phyloP scores from a whole-genome alignment of 2,797 vertebrate species.

The Linurgus olivaceus region DNA sequence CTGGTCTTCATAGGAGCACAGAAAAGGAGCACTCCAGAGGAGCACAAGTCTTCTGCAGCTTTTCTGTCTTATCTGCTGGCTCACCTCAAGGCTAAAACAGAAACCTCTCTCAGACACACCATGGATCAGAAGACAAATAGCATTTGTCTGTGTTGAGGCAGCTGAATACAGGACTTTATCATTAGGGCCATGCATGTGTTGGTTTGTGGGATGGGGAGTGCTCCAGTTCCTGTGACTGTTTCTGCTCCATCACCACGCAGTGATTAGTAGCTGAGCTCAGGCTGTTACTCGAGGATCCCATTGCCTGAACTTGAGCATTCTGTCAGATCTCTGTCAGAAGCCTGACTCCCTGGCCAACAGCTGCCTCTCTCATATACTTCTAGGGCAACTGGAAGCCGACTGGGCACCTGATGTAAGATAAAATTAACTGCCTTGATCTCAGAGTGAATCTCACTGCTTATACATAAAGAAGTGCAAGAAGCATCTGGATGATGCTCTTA shows the following conservation, averaged over 20 bases:
- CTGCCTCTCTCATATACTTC: background rate
- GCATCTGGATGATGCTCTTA: background rate
- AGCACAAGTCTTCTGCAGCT: background rate
- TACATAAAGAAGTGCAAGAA: background rate
- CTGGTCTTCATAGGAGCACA: background rate
- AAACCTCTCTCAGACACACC: background rate
- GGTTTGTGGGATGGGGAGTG: background rate
- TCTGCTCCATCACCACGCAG: background rate
- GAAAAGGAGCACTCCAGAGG: background rate
- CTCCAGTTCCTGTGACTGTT: background rate
- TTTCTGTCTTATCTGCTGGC: background rate
- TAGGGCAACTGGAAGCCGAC: background rate
- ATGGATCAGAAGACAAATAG: background rate
- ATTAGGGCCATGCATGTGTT: background rate
- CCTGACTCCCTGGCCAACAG: background rate
- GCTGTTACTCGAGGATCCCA: fast-evolving
- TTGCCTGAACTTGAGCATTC: background rate
- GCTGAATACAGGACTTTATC: background rate
- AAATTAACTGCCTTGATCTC: background rate
- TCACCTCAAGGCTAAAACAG: too few relatives aligned
- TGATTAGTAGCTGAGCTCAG: background rate
- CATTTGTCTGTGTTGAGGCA: background rate
- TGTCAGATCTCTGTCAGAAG: background rate
- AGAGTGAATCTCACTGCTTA: background rate
- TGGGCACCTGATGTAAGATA: background rate